Conservation (phyloP, 35 echinoderm and acorn worm species). For the Acanthaster planci region DNA sequence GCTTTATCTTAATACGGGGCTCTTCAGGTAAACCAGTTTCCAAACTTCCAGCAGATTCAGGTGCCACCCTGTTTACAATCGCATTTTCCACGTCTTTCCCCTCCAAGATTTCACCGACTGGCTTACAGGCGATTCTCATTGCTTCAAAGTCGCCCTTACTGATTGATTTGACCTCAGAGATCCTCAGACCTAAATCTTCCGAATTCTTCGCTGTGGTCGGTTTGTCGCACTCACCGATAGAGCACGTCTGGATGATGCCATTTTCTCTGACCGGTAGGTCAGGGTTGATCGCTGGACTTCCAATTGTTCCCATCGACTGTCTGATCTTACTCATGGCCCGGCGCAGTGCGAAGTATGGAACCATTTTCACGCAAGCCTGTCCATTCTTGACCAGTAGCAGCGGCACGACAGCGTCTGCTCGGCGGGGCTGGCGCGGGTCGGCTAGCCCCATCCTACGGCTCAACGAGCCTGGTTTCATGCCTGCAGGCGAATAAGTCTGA, state of each 20-base stretch:
- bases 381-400: conserved; percentile 7
- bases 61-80: too few relatives aligned
- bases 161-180: background rate
- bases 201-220: background rate
- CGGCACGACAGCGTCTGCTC: background rate
- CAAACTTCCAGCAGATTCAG: too few relatives aligned
- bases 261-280: too few relatives aligned
- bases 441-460: too few relatives aligned
- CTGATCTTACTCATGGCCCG: background rate
- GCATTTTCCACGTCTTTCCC: too few relatives aligned
- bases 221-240: background rate
- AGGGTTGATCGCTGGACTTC: too few relatives aligned
- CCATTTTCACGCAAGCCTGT: background rate
- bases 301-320: background rate
- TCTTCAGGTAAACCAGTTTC: too few relatives aligned
- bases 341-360: background rate
- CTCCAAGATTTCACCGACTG: too few relatives aligned
- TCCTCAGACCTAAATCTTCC: background rate
- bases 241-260: background rate
- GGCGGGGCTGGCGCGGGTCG: background rate
- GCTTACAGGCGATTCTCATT: too few relatives aligned
- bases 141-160: background rate
- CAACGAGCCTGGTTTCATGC: too few relatives aligned
- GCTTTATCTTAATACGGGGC: too few relatives aligned
- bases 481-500: too few relatives aligned